Conservation (phyloP, 2,797 vertebrate species). For the Neosalanx taihuensis region DNA sequence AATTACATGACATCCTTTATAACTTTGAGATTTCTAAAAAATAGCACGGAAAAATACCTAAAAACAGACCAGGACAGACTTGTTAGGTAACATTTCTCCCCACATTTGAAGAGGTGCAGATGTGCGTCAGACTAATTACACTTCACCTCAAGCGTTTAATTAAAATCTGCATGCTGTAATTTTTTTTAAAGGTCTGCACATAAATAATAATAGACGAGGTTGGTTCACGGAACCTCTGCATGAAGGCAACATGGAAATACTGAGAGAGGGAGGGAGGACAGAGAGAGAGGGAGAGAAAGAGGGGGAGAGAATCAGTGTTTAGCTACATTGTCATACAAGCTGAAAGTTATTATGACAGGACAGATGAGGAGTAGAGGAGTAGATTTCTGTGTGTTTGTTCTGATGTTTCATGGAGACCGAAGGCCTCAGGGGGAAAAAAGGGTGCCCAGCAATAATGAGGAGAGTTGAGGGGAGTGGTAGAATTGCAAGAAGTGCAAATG, state of each 20-base stretch:
- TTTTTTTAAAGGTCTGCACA: constrained; percentile 28
- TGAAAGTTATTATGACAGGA: too few relatives aligned
- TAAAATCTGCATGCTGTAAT: constrained; percentile 21
- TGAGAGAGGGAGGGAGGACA: not conserved
- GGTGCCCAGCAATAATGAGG: not conserved
- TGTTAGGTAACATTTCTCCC: not conserved
- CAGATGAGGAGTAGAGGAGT: not conserved
- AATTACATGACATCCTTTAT: constrained; percentile 26
- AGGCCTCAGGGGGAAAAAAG: constrained; percentile 9
- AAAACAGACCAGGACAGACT: not conserved
- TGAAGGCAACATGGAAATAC: constrained; percentile 9
- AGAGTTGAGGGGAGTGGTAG: not conserved
- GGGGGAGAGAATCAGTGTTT: not conserved
- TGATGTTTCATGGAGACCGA: constrained; percentile 12
- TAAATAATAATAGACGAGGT: constrained; percentile 34
- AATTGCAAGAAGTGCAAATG: constrained; percentile 16
- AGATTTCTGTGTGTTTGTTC: not conserved
- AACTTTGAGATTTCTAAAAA: constrained; percentile 5
- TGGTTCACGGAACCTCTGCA: constrained; percentile 13
- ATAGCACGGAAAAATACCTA: not conserved
- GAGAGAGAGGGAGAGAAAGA: not conserved
- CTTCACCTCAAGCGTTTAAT: constrained; percentile 5
- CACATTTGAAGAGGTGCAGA: constrained; percentile 9
- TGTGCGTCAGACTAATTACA: constrained; percentile 20
- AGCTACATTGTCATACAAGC: too few relatives aligned